Base-by-base conservation (phyloP, 92 coral and sea anemone genomes). In the Actinostola sp. region DNA sequence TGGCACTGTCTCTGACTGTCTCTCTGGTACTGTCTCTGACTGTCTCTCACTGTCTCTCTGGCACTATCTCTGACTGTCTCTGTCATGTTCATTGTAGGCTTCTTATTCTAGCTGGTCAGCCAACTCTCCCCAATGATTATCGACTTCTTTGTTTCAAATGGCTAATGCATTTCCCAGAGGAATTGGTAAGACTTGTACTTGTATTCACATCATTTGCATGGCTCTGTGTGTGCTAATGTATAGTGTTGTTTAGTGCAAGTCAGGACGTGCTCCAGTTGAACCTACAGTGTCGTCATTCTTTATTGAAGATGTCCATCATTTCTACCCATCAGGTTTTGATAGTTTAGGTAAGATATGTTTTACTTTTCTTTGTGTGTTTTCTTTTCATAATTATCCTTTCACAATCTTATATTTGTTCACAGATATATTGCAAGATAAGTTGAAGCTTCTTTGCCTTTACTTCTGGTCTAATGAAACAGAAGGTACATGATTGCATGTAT, bases 81-180 rank as follows among this genome's bases (percentile, higher is more conserved):
- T 36, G 11, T 36, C 11, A 36, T 4, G 11, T 54, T 54, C 23
- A 11, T 21, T 24, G 27, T 21, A 93, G 98, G 77, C 80, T 93
- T 49, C 55, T 89, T 51, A 45, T 87, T 20, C 81, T 77, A 21
- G 86, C 93, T 32, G 85, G 84, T 66, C 98, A 94, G 62, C 92
- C 97, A 61, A 75, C 89, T 33, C 62, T 94, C 8, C 89, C 88
- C 9, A 76, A 66, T 14, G 97, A 91, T 15, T 91, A 91, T 65
- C 87, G 94, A 0, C 89, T 94, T 63, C 82, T 90, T 52, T 94
- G 91, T 42, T 94, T 63, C 72, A 86, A 94, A 50, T 94, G 98
- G 98, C 80, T 91, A 30, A 88, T 94, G 85, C 86, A 88, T 84
- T 91, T 94, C 51, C 90, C 97, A 24, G 78, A 78, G 16, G 90